Evolutionary conservation across 2,888 invertebrate genomes (phyloP), one percentile per base, ranked within the genome.

Genomic region (Thymelicus acteon): DNA sequence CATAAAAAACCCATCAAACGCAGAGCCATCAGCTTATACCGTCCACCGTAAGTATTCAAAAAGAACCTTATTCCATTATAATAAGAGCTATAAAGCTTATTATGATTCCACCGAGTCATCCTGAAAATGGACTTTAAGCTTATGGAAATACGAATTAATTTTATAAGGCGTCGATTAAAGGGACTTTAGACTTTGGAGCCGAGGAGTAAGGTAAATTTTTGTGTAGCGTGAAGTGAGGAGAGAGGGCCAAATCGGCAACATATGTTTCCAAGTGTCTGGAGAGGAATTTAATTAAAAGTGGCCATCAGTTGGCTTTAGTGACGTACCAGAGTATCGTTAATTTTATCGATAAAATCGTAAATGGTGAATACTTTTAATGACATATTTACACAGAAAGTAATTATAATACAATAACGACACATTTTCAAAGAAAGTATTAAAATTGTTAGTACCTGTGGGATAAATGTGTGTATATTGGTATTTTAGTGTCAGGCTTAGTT

Each of bases 281-380:
- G 85, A 90, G 94, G 95, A 89, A 89, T 95, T 95, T 95, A 95
- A 95, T 95, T 95, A 95, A 95, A 95, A 94, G 94, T 90, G 87
- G 88, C 93, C 77, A 76, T 77, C 81, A 87, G 77, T 69, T 73
- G 77, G 75, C 65, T n/a, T 13, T 80, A 83, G 82, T 68, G 80
- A 73, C 74, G 85, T 74, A 61, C 54, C 67, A 49, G 39, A 63
- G 40, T 71, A 71, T 19, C 76, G 79, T 76, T 76, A 75, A 31
- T 31, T 31, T 31, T 70, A 71, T 78, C 69, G 49, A 73, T 63
- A 52, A 52, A 19, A 31, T 3, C 31, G 31, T 31, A 31, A 31
- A 5, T 5, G 31, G 31, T 31, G 31, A 31, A 31, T 31, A 31
- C 31, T 3, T 31, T 31, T 31, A 31, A 31, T 31, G 31, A 31